phyloP scores from a whole-genome alignment of 2,113 vertebrate genomes.

The Damaliscus lunatus region DNA sequence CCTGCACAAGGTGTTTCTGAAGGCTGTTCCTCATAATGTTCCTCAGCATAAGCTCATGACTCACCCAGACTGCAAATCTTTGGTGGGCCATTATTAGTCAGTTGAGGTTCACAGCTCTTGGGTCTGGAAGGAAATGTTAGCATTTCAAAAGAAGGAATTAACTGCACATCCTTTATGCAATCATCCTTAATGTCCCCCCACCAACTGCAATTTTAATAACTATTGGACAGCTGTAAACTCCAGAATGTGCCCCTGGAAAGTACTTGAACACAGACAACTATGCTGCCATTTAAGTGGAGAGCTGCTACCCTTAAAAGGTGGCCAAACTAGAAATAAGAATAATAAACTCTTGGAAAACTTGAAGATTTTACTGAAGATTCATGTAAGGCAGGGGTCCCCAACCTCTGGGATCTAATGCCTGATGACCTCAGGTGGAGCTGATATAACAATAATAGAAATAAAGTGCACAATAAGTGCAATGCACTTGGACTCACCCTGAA shows the following conservation, averaged over 20 bases:
- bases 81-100: not conserved
- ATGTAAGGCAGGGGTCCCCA: not conserved
- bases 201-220: conserved; percentile 20
- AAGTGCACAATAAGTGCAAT: not conserved
- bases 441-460: not conserved
- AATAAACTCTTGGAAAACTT: not conserved
- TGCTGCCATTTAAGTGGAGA: not conserved
- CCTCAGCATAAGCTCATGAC: not conserved
- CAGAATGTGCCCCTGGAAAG: not conserved
- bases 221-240: not conserved
- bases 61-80: not conserved
- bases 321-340: not conserved
- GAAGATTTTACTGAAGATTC: not conserved
- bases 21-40: not conserved
- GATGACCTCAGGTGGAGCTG: not conserved
- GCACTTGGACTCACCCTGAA: not conserved
- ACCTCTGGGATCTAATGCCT: not conserved
- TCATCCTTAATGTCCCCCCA: not conserved
- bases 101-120: not conserved
- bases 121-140: not conserved
- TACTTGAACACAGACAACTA: not conserved
- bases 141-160: conserved; percentile 45
- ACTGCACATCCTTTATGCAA: not conserved
- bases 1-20: not conserved
- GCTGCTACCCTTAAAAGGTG: not conserved